These are phyloP conservation scores for Glossophaga mutica DNA, from an alignment of 2,797 vertebrate species.

Conservation along the genomic window DNA sequence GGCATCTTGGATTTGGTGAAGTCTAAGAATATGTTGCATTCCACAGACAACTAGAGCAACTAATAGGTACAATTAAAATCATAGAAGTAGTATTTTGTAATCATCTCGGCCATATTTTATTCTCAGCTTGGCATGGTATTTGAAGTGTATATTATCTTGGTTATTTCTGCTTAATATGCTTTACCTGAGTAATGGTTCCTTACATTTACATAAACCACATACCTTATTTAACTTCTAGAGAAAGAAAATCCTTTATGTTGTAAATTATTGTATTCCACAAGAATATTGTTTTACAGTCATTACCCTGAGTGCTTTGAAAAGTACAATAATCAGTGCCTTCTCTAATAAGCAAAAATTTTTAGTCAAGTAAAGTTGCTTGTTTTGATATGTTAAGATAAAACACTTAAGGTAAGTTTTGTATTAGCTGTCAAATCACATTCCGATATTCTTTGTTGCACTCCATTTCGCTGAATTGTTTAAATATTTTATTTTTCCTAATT, in stretches of 20 bases:
- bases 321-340: not conserved
- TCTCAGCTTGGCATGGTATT: not conserved
- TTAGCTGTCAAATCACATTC: not conserved
- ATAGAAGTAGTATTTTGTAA: not conserved
- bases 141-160: not conserved
- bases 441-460: not conserved
- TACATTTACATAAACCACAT: not conserved
- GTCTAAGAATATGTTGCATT: not conserved
- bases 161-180: not conserved
- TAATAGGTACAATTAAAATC: not conserved
- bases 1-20: not conserved
- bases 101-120: not conserved
- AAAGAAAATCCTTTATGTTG: not conserved
- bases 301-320: not conserved
- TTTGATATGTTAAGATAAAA: not conserved
- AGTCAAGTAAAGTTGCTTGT: not conserved
- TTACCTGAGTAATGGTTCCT: not conserved
- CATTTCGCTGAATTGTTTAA: not conserved
- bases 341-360: not conserved
- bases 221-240: not conserved
- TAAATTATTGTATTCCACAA: not conserved
- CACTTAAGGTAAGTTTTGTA: not conserved
- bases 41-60: not conserved
- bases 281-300: not conserved
- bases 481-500: not conserved